phyloP scores from a whole-genome alignment of 2,888 invertebrate species.

The Nomada fabriciana region DNA sequence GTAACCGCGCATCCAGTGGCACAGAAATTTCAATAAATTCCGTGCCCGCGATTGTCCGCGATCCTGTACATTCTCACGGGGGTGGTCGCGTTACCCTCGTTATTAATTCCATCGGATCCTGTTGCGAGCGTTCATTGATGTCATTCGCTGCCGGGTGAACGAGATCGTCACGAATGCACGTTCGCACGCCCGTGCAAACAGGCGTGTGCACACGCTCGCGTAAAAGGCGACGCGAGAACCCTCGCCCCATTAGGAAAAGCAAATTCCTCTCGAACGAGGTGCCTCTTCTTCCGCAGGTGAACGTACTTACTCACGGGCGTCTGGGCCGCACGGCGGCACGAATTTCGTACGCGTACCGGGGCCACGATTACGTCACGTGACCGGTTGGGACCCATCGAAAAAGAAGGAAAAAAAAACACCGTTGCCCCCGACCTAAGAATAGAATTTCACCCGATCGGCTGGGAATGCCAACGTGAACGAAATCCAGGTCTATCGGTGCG shows the following conservation, averaged over 20 bases:
- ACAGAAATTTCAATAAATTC: slow-evolving; percentile 8
- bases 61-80: slow-evolving; percentile 3
- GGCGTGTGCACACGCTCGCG: background rate
- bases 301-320: slow-evolving; percentile 3
- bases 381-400: slow-evolving; percentile 10
- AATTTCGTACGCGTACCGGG: slow-evolving; percentile 31
- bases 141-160: background rate
- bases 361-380: slow-evolving; percentile 31
- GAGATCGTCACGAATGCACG: background rate
- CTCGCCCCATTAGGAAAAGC: background rate
- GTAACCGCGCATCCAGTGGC: background rate
- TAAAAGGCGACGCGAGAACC: background rate
- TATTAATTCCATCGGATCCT: slow-evolving; percentile 3
- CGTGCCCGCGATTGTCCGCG: background rate
- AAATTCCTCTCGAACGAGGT: too few relatives aligned
- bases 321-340: slow-evolving; percentile 24
- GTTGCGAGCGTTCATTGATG: background rate
- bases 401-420: slow-evolving; percentile 6
- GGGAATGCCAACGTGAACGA: slow-evolving; percentile 46
- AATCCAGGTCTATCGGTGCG: slow-evolving; percentile 52
- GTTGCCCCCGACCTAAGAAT: slow-evolving; percentile 45
- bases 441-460: slow-evolving; percentile 44
- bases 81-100: background rate
- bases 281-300: background rate
- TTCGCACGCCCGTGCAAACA: background rate